phyloP scores from a whole-genome alignment of 2,797 vertebrate species.

The Zalophus californianus region DNA sequence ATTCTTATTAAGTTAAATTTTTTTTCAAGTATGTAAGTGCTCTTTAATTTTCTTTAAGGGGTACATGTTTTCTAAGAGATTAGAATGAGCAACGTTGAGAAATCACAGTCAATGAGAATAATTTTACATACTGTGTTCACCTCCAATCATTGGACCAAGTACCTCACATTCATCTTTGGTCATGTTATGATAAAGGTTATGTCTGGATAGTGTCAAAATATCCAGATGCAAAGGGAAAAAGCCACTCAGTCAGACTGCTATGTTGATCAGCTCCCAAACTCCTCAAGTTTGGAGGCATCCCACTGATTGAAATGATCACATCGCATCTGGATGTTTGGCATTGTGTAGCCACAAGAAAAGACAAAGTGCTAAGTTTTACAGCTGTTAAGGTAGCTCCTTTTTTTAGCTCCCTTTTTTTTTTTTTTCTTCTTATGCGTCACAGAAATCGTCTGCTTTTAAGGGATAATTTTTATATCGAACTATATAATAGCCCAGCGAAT shows the following conservation, averaged over 20 bases:
- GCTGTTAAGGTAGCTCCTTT: constrained; percentile 66
- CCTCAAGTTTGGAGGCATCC: not conserved
- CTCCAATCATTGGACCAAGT: not conserved
- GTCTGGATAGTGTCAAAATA: constrained; percentile 70
- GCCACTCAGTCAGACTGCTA: not conserved
- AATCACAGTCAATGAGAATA: not conserved
- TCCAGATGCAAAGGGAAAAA: constrained; percentile 54
- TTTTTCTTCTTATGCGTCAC: not conserved
- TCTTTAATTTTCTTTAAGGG: not conserved
- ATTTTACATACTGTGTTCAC: not conserved
- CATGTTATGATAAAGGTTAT: constrained; percentile 52
- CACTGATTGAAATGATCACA: not conserved
- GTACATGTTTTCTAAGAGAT: not conserved
- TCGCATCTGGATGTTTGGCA: constrained; percentile 71
- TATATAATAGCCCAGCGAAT: not conserved
- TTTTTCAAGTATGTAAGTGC: not conserved
- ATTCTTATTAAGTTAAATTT: not conserved
- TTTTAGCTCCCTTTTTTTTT: not conserved
- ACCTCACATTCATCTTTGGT: constrained; percentile 6
- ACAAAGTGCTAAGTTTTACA: constrained; percentile 70
- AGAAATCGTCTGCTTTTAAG: constrained; percentile 34
- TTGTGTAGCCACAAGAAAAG: constrained; percentile 72
- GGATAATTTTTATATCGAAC: not conserved
- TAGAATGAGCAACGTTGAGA: not conserved
- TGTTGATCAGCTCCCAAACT: constrained; percentile 53